Conservation (phyloP, 2,888 invertebrate genomes). For the Nemapogon koenigi region DNA sequence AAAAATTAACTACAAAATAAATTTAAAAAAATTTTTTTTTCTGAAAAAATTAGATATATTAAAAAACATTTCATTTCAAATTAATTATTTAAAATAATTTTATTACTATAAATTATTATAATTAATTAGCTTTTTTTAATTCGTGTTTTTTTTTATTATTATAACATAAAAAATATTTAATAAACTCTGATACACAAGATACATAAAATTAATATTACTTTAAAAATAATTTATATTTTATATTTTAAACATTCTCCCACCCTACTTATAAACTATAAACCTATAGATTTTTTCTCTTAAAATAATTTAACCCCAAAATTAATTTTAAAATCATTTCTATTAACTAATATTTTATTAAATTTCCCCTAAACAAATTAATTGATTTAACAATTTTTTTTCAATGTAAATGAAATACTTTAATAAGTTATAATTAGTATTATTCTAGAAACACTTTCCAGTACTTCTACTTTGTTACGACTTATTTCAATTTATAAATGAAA, state of each 20-base stretch:
- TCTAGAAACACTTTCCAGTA: conserved; percentile 78
- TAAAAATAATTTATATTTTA: conserved; percentile 43
- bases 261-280: conserved; percentile 65
- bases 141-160: conserved; percentile 68
- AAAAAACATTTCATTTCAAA: conserved; percentile 70
- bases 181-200: conserved; percentile 79
- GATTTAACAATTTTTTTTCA: conserved; percentile 60
- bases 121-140: conserved; percentile 68
- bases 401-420: conserved; percentile 72
- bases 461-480: conserved; percentile 85
- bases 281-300: conserved; percentile 55
- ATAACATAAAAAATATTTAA: conserved; percentile 45
- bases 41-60: conserved; percentile 73
- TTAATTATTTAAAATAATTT: conserved; percentile 67
- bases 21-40: conserved; percentile 62
- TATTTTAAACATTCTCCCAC: conserved; percentile 58
- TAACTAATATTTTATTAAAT: conserved; percentile 39
- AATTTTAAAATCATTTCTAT: conserved; percentile 53
- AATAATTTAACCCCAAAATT: conserved; percentile 48
- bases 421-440: conserved; percentile 69
- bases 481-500: conserved; percentile 72
- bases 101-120: conserved; percentile 64
- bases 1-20: conserved; percentile 39
- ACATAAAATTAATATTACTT: conserved; percentile 68
- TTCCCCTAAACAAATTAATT: conserved; percentile 38